A percentile compares a stretch with the other conserved stretches of the same genome.
Conservation (phyloP, 2,888 invertebrate species). For the Napeogenes sylphis region DNA sequence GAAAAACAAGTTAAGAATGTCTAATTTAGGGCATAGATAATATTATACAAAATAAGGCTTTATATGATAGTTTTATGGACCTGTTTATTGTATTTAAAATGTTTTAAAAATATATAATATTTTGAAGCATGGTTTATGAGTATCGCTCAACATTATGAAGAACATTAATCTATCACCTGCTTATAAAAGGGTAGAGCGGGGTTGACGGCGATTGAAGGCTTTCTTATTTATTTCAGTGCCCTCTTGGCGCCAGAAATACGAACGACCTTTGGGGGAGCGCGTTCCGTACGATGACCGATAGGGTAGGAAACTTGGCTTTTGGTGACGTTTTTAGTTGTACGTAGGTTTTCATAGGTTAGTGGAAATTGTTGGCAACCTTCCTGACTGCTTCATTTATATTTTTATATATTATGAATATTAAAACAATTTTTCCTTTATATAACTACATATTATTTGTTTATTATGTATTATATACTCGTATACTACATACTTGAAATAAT, state of each 20-base stretch:
- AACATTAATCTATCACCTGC: slow-evolving; percentile 68
- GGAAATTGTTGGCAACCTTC: background rate
- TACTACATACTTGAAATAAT: slow-evolving; percentile 6
- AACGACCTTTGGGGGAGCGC: slow-evolving; percentile 54
- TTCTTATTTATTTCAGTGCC: slow-evolving; percentile 67
- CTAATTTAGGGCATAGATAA: no score
- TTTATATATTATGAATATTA: background rate
- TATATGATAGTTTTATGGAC: no score
- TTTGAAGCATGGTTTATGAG: slow-evolving; percentile 7
- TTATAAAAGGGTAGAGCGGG: slow-evolving; percentile 68
- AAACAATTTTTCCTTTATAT: background rate
- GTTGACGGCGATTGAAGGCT: slow-evolving; percentile 66
- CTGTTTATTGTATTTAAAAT: no score
- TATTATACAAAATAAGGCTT: no score
- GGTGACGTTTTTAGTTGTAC: slow-evolving; percentile 30
- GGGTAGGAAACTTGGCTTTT: slow-evolving; percentile 40
- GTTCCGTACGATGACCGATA: slow-evolving; percentile 65
- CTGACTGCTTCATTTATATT: background rate
- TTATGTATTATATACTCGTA: no score
- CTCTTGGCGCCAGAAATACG: slow-evolving; percentile 59
- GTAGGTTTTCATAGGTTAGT: slow-evolving; percentile 14
- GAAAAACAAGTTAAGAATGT: no score
- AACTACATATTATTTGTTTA: no score
- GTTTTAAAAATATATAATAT: background rate
- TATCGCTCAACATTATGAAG: slow-evolving; percentile 40